A percentile compares a stretch with the other conserved stretches of the same genome.
Evolutionary conservation across 2,113 vertebrate genomes (phyloP).

Genomic region (Silurus asotus): DNA sequence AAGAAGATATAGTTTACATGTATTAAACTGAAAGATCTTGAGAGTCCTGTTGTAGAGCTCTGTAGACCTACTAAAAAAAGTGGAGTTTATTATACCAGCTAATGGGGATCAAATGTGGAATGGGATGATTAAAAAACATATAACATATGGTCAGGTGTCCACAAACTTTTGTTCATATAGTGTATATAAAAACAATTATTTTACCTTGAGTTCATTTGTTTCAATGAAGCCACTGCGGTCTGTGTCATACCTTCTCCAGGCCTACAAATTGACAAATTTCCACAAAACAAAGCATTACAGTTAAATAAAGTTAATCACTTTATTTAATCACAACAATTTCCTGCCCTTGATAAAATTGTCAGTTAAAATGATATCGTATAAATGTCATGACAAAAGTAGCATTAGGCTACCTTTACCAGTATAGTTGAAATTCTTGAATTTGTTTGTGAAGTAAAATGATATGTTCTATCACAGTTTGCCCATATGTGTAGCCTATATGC

Average conservation of each 20-base stretch:
- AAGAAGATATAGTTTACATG: too few species aligned
- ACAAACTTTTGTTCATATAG: neutral
- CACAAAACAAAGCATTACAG: constrained; percentile 22
- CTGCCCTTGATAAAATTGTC: neutral
- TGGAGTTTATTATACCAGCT: too few species aligned
- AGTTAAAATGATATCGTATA: neutral
- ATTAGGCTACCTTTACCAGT: neutral
- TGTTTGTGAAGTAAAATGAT: neutral
- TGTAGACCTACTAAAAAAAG: too few species aligned
- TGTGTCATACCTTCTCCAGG: constrained; percentile 93
- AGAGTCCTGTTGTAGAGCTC: too few species aligned
- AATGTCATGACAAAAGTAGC: too few species aligned
- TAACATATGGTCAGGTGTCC: too few species aligned
- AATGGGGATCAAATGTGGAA: too few species aligned
- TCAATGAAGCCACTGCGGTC: constrained; percentile 96
- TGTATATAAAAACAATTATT: constrained; percentile 33
- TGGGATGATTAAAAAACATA: too few species aligned
- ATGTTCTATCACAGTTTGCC: neutral
- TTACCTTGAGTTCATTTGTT: constrained; percentile 95
- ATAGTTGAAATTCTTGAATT: neutral
- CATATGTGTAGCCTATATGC: neutral
- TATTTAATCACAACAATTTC: neutral
- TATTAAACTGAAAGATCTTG: too few species aligned
- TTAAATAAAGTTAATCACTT: neutral
- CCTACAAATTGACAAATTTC: constrained; percentile 68